Conservation (phyloP, 2,888 invertebrate genomes). For the Anagyrus pseudococci region DNA sequence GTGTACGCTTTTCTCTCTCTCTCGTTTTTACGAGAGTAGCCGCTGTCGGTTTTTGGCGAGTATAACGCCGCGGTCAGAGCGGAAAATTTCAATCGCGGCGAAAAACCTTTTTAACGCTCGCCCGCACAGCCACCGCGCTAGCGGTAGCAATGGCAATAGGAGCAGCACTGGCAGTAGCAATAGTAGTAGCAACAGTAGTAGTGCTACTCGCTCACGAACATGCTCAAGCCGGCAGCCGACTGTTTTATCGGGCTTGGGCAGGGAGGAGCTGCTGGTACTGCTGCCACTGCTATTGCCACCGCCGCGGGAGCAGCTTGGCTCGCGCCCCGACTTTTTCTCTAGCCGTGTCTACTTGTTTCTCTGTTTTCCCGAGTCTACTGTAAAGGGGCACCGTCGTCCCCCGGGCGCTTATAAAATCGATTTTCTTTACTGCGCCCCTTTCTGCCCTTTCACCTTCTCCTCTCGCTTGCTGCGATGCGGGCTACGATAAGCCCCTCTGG, state of each 20-base stretch:
- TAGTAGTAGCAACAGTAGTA: background rate
- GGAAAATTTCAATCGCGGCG: conserved; percentile 33
- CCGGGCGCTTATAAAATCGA: conserved; percentile 47
- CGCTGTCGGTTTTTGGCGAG: conserved; percentile 21
- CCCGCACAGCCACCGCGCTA: background rate
- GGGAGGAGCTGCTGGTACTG: conserved; percentile 5
- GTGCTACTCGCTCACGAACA: conserved; percentile 10
- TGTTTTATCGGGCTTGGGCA: conserved; percentile 30
- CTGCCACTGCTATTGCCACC: background rate
- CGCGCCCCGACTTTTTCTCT: background rate
- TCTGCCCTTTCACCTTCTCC: background rate
- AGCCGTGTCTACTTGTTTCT: conserved; percentile 17
- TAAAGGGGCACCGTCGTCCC: conserved; percentile 41
- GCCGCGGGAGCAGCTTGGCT: background rate
- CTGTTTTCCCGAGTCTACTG: conserved; percentile 35
- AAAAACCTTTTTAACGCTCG: conserved; percentile 37
- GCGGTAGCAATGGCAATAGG: too few species aligned
- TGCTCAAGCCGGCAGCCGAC: conserved; percentile 14
- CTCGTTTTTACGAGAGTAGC: too few species aligned
- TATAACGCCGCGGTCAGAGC: too few species aligned
- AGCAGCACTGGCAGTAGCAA: too few species aligned
- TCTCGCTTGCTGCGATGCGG: too few species aligned
- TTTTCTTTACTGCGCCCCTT: conserved; percentile 27
- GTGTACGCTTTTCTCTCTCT: too few species aligned
- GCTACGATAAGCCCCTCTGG: too few species aligned